Evolutionary conservation across 2,113 vertebrate genomes (phyloP).

Genomic region (Charina bottae): DNA sequence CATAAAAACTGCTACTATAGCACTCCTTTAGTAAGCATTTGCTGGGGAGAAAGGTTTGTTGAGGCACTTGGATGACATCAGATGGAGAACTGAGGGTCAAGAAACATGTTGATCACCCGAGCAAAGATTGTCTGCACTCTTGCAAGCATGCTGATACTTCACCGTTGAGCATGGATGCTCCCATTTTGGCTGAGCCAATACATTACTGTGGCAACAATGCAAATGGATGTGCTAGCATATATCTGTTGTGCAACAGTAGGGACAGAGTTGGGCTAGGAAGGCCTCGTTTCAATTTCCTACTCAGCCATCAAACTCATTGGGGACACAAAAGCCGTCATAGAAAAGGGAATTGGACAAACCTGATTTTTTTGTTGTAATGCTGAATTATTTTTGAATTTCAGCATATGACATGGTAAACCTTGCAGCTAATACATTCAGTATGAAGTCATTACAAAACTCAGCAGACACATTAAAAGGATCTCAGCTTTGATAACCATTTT

Average conservation of each 20-base stretch:
- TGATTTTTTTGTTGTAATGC: not conserved
- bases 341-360: not conserved
- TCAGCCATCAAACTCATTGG: not conserved
- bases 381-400: not conserved
- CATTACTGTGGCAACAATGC: too few relatives aligned
- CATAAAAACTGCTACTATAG: constrained; percentile 51
- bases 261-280: not conserved
- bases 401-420: not conserved
- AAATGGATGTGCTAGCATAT: too few relatives aligned
- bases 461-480: too few relatives aligned
- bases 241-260: not conserved
- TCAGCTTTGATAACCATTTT: not conserved
- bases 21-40: constrained; percentile 12
- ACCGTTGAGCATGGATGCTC: too few relatives aligned
- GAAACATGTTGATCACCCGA: too few relatives aligned
- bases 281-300: not conserved
- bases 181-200: too few relatives aligned
- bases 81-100: not conserved
- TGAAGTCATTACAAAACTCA: not conserved
- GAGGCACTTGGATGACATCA: constrained; percentile 51
- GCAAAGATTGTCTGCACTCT: too few relatives aligned
- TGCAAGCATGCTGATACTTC: too few relatives aligned
- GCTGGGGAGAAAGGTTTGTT: constrained; percentile 42
- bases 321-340: not conserved
- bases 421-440: not conserved